Percentiles rank a stretch among this genome's conserved stretches.
phyloP scores from a whole-genome alignment of 2,888 invertebrate species.

The Thymelicus sylvestris region DNA sequence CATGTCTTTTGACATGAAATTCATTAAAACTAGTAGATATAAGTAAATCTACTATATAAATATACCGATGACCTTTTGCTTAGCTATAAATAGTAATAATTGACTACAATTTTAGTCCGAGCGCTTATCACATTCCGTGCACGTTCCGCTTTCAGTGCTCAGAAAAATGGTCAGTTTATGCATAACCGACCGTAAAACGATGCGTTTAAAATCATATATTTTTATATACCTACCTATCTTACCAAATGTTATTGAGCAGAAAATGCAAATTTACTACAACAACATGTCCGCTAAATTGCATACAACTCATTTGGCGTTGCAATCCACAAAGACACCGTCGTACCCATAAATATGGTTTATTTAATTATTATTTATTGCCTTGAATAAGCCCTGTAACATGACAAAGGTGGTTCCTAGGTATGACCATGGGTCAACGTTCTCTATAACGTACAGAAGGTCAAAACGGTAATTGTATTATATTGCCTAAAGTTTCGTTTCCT shows the following conservation, averaged over 20 bases:
- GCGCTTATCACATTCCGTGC: too few species aligned
- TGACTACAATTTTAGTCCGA: too few species aligned
- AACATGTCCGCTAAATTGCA: conserved; percentile 6
- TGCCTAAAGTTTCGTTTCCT: conserved; percentile 14
- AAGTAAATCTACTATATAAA: too few species aligned
- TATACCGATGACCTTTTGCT: too few species aligned
- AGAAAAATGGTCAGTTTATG: too few species aligned
- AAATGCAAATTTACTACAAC: background rate
- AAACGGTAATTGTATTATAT: background rate
- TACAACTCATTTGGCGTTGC: conserved; percentile 11
- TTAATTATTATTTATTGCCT: conserved; percentile 41
- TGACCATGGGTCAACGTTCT: conserved; percentile 32
- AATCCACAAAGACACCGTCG: conserved; percentile 4
- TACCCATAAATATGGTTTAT: conserved; percentile 22
- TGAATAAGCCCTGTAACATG: conserved; percentile 33
- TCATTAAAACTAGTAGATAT: too few species aligned
- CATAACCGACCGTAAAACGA: too few species aligned
- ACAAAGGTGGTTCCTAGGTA: conserved; percentile 42
- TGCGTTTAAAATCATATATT: too few species aligned
- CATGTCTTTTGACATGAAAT: too few species aligned
- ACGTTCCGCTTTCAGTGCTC: too few species aligned
- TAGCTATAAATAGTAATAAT: too few species aligned
- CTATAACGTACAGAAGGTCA: background rate
- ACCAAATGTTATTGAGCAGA: background rate
- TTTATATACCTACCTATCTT: background rate